Conservation (phyloP, 2,888 invertebrate species). For the Villa cingulata region DNA sequence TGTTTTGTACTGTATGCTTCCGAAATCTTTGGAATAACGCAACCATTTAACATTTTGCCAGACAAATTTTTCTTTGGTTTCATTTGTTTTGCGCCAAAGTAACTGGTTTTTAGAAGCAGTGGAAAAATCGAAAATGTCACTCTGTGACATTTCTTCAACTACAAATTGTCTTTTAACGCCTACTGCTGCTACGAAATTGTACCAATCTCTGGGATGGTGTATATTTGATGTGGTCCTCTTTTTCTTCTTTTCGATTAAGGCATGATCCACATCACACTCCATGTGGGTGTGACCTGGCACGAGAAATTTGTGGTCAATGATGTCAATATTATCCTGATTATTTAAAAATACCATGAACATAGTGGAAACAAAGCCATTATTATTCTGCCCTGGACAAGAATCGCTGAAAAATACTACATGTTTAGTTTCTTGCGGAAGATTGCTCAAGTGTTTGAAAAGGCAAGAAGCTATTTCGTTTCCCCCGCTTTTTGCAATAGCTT, state of each 20-base stretch:
- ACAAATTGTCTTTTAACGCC: constrained; percentile 11
- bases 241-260: constrained; percentile 12
- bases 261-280: constrained; percentile 11
- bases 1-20: constrained; percentile 11
- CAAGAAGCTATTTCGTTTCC: constrained; percentile 15
- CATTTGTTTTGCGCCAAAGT: constrained; percentile 11
- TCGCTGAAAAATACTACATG: no score
- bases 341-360: no score
- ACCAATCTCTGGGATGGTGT: constrained; percentile 14
- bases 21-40: constrained; percentile 10
- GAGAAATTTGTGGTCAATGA: no score
- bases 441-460: constrained; percentile 6
- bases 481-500: constrained; percentile 13
- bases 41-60: constrained; percentile 13
- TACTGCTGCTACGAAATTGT: constrained; percentile 10
- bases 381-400: no score
- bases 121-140: constrained; percentile 9
- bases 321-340: no score
- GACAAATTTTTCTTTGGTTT: constrained; percentile 10
- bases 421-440: no score
- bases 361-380: no score
- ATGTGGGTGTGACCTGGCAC: constrained; percentile 7
- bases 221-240: constrained; percentile 10
- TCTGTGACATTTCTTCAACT: constrained; percentile 11
- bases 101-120: constrained; percentile 10